These are phyloP conservation scores for Diadromus collaris DNA, from an alignment of 2,888 invertebrate genomes.

Conservation along the genomic window DNA sequence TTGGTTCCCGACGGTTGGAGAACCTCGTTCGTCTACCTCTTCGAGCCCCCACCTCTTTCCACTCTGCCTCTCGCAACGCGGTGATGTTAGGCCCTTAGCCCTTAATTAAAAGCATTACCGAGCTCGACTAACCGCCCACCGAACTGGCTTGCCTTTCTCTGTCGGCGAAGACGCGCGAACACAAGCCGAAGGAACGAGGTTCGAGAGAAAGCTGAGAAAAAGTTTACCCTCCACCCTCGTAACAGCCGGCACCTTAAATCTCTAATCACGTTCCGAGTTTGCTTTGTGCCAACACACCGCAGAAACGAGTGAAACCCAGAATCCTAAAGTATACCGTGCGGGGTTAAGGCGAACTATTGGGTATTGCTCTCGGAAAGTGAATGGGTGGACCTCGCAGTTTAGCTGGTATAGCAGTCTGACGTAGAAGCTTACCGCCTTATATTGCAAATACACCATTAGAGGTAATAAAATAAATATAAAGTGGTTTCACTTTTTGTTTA, in stretches of 20 bases:
- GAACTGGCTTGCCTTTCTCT: slow-evolving; percentile 56
- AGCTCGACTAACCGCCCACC: slow-evolving; percentile 63
- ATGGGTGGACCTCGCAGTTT: not conserved
- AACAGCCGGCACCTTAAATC: slow-evolving; percentile 62
- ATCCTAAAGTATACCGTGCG: slow-evolving; percentile 50
- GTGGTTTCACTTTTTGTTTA: not conserved
- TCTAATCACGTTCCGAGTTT: slow-evolving; percentile 65
- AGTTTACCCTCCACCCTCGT: slow-evolving; percentile 60
- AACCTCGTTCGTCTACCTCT: slow-evolving; percentile 52
- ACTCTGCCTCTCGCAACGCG: slow-evolving; percentile 43
- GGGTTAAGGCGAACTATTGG: slow-evolving; percentile 26
- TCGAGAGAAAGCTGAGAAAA: slow-evolving; percentile 55
- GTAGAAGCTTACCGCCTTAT: slow-evolving; percentile 14
- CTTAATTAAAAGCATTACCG: slow-evolving; percentile 69
- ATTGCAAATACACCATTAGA: slow-evolving; percentile 10
- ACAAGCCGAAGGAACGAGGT: slow-evolving; percentile 37
- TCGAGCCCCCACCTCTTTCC: slow-evolving; percentile 31
- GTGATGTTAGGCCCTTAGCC: slow-evolving; percentile 65
- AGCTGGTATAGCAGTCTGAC: not conserved
- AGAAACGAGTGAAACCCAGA: slow-evolving; percentile 56
- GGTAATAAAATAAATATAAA: slow-evolving; percentile 17
- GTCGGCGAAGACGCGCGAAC: slow-evolving; percentile 42
- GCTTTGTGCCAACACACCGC: slow-evolving; percentile 61
- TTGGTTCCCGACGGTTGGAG: slow-evolving; percentile 54
- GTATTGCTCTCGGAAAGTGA: slow-evolving; percentile 24